phyloP scores from a whole-genome alignment of 2,797 vertebrate species.

The Eutrigla gurnardus region DNA sequence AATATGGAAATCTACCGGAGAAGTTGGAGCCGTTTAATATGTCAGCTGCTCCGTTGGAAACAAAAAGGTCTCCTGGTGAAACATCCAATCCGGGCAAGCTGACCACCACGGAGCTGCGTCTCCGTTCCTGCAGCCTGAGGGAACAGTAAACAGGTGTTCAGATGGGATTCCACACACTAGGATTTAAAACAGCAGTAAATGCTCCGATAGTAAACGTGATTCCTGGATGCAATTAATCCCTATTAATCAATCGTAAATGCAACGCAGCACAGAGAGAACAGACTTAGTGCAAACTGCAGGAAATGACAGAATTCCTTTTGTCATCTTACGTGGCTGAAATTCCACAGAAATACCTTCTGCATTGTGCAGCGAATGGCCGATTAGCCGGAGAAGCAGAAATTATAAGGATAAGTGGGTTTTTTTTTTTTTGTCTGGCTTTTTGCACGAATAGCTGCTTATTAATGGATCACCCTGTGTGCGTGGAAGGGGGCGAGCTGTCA shows the following conservation, averaged over 20 bases:
- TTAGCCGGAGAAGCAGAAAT: conserved; percentile 49
- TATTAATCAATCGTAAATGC: conserved; percentile 15
- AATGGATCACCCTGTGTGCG: conserved; percentile 51
- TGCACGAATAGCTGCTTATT: conserved; percentile 45
- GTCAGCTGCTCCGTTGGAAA: conserved; percentile 86
- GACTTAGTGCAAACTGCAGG: conserved; percentile 40
- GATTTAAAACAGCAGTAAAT: not conserved
- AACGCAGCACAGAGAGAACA: conserved; percentile 22
- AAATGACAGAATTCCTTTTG: conserved; percentile 77
- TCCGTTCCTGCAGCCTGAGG: conserved; percentile 82
- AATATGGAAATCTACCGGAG: conserved; percentile 66
- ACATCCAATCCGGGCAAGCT: conserved; percentile 88
- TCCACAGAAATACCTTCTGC: conserved; percentile 64
- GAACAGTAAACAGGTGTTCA: conserved; percentile 24
- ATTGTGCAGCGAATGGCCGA: conserved; percentile 51
- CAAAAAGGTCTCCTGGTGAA: conserved; percentile 91
- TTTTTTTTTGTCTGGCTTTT: conserved; percentile 47
- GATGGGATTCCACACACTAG: not conserved
- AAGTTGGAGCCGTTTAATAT: conserved; percentile 81
- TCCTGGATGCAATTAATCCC: too few relatives aligned
- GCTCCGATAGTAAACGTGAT: not conserved
- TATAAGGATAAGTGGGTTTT: conserved; percentile 37
- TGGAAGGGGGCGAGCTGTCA: conserved; percentile 44
- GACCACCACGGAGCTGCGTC: conserved; percentile 90
- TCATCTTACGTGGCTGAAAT: conserved; percentile 67